phyloP scores from a whole-genome alignment of 2,113 vertebrate genomes.

The Nycticorax nycticorax region DNA sequence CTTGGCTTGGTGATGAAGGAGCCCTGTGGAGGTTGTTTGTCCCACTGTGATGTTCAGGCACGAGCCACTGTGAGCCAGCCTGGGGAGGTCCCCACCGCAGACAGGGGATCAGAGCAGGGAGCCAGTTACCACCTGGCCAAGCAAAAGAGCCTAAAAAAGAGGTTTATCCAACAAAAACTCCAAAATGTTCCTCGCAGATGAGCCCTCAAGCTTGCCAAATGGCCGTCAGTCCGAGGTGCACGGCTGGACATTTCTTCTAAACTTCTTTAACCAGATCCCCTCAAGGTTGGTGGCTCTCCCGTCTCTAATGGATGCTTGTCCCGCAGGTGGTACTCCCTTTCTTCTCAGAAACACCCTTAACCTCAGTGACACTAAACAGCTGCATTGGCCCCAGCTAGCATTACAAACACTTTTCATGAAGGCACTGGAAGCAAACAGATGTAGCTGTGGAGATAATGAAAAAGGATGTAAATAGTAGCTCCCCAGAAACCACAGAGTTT shows the following conservation, averaged over 20 bases:
- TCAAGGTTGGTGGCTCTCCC: neutral
- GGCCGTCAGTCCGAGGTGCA: fast-evolving
- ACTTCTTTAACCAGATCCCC: neutral
- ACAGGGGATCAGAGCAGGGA: neutral
- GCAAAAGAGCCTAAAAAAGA: neutral
- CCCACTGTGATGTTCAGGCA: neutral
- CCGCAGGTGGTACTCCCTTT: neutral
- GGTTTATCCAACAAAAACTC: neutral
- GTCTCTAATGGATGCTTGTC: neutral
- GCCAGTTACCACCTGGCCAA: neutral
- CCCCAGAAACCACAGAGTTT: slow-evolving; percentile 15
- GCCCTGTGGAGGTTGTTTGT: neutral
- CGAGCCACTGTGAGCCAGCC: fast-evolving
- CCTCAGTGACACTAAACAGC: slow-evolving; percentile 21
- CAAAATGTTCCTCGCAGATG: neutral
- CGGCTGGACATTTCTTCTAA: neutral
- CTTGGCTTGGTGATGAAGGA: neutral
- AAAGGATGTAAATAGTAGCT: slow-evolving; percentile 53
- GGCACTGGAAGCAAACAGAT: slow-evolving; percentile 57
- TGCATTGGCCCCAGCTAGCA: slow-evolving; percentile 35
- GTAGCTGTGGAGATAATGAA: slow-evolving; percentile 29
- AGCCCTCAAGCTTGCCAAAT: neutral
- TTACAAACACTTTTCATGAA: slow-evolving; percentile 51
- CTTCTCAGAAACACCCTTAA: neutral
- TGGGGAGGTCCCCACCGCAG: neutral